Base-by-base conservation (phyloP, 92 coral and sea anemone species). In the Hydrozoanthus gracilis region DNA sequence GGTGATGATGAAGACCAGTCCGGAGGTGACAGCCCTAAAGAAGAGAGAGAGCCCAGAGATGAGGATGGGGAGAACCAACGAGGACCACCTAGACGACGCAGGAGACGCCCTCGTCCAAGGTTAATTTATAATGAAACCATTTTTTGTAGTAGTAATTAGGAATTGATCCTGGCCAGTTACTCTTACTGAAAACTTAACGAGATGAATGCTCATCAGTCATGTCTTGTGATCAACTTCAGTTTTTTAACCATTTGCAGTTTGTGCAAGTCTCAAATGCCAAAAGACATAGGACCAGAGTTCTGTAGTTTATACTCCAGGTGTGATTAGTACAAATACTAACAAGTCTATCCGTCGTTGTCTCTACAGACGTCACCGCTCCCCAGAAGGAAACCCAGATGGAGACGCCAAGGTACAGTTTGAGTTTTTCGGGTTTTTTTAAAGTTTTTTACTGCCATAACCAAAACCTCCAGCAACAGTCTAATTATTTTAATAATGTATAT, bases 11-110 rank as follows among this genome's bases (percentile, higher is more conserved):
- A 75, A 82, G 93, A 86, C 17, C 88, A 80, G 16, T 86, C 92
- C 7, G 93, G 90, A 6, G 98, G 91, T 1, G 97, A 93, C 7
- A 91, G 92, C 75, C 88, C 90, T 15, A 94, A 88, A 51, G 96
- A 91, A 86, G 95, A 88, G 61, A 90, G 86, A 58, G 88, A 90
- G 50, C 94, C 91, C 4, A 58, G 87, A n/a, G 94, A 83, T 3
- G 94, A 55, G 73, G 93, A 82, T 13, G 94, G 84, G 15, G 93
- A 88, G 49, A 88, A 89, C 49, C 89, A 84, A 44, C 87, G 88
- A 20, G 54, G 84, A 64, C 84, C 88, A 56, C 88, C 88, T 27
- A 88, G 88, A 76, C 91, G 91, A 4, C 74, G 89, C 35, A 82
- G 91, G 18, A 73, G 85, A 5, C 85, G 85, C 14, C 85, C 85